These are phyloP conservation scores for Leptosomus discolor DNA, from an alignment of 2,113 vertebrate species.

Conservation along the genomic window DNA sequence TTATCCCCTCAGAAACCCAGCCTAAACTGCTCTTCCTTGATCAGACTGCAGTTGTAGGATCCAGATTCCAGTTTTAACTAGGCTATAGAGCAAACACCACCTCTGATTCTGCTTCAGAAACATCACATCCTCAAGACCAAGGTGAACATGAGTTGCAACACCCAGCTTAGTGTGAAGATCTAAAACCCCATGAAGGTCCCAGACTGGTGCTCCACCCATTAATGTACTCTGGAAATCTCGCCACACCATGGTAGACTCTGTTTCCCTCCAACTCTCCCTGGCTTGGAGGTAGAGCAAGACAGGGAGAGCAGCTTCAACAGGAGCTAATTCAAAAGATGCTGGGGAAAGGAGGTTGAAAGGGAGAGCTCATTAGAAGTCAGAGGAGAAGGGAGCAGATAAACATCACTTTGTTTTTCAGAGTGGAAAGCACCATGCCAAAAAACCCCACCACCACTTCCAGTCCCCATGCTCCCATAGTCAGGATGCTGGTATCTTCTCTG, in stretches of 20 bases:
- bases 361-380: neutral
- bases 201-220: neutral
- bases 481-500: neutral
- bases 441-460: neutral
- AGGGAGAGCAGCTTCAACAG: neutral
- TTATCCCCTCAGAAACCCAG: neutral
- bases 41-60: neutral
- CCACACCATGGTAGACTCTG: neutral
- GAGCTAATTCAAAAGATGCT: neutral
- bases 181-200: neutral
- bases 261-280: neutral
- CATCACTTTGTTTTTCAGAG: neutral
- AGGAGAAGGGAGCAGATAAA: neutral
- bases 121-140: neutral
- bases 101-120: neutral
- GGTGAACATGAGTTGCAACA: neutral
- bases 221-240: neutral
- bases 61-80: neutral
- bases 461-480: neutral
- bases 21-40: neutral
- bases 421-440: neutral
- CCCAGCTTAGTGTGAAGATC: neutral
- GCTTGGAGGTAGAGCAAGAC: neutral
- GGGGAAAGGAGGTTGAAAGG: neutral
- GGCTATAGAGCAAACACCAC: neutral